Conservation (phyloP, 1,140 invertebrate species). For the Macrostomum lignano region DNA sequence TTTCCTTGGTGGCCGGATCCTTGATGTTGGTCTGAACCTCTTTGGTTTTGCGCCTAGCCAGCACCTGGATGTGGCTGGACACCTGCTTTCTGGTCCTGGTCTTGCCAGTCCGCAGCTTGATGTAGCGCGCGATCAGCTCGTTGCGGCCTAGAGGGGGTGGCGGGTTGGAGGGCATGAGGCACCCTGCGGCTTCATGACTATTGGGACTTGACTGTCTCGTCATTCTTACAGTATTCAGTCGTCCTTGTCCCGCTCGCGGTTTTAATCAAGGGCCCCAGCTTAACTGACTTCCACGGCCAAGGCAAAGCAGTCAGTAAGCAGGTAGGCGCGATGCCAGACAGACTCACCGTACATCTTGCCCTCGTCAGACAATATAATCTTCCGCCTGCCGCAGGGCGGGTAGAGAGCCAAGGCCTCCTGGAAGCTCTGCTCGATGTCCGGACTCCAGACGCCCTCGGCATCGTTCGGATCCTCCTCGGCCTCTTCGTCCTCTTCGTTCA, state of each 20-base stretch:
- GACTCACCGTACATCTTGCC: slow-evolving; percentile 99
- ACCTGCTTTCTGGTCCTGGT: slow-evolving; percentile 96
- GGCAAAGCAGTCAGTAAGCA: too few relatives aligned
- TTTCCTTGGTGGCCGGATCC: slow-evolving; percentile 34
- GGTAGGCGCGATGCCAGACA: not conserved
- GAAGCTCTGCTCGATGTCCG: slow-evolving; percentile 98
- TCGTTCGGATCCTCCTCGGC: slow-evolving; percentile 30
- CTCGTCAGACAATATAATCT: slow-evolving; percentile 97
- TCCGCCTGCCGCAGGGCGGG: slow-evolving; percentile 85
- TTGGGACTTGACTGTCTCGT: too few relatives aligned
- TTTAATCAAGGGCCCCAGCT: too few relatives aligned
- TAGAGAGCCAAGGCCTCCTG: slow-evolving; percentile 97
- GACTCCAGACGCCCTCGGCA: slow-evolving; percentile 96
- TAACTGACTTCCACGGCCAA: too few relatives aligned
- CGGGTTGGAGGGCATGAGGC: too few relatives aligned
- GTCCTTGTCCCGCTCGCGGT: too few relatives aligned
- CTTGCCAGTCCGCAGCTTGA: slow-evolving; percentile 90
- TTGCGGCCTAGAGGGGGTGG: slow-evolving; percentile 64
- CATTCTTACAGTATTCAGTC: too few relatives aligned
- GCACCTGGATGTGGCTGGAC: slow-evolving; percentile 92
- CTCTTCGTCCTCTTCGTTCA: too few relatives aligned
- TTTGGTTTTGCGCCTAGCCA: slow-evolving; percentile 76
- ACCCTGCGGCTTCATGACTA: too few relatives aligned
- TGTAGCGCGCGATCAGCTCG: slow-evolving; percentile 93
- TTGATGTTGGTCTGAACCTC: slow-evolving; percentile 76